Base-by-base conservation (phyloP, 2,888 invertebrate genomes). In the Euproctis similis region DNA sequence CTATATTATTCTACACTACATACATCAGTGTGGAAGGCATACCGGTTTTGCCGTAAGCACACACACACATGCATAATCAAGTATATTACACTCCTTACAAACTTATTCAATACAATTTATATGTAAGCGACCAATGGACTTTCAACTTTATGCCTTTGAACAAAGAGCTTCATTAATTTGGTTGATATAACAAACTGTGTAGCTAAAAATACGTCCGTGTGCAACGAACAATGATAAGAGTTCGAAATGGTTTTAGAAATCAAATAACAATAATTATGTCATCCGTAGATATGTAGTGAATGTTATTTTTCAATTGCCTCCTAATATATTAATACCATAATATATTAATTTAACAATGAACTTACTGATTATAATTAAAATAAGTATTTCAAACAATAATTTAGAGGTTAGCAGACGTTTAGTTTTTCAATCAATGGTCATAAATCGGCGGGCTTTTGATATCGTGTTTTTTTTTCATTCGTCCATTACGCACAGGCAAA, bases 11-110 rank as follows among this genome's bases (percentile, higher is more conserved):
- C 34, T 28, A n/a, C n/a, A n/a, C n/a, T 14, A 38, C 36, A 48
- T 21, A 21, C 27, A 34, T 37, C 36, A 32, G 43, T 45, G 42
- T 48, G 53, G 51, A 60, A 62, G 57, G 58, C 47, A 64, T 58
- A 59, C 63, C 59, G 50, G 57, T 53, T 54, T 42, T 27, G 27
- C 8, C 40, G 26, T 36, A 31, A n/a, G n/a, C 34, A 41, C 31
- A 39, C n/a, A 29, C 24, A 30, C 21, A 8, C 33, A 23, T n/a
- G 25, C 13, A 28, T 33, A 34, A 45, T 31, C 28, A 33, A 38
- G 36, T 45, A 35, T 40, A 27, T 35, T 26, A 38, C 34, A 27
- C 10, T 20, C 23, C 26, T 26, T 2, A 30, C 42, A 36, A 42
- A 8, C n/a, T 1, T 16, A 26, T n/a, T n/a, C n/a, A n/a, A n/a